Evolutionary conservation across 1,140 invertebrate genomes (phyloP), one percentile per base, ranked within the genome.

Genomic region (Tetramorium parvispinum): DNA sequence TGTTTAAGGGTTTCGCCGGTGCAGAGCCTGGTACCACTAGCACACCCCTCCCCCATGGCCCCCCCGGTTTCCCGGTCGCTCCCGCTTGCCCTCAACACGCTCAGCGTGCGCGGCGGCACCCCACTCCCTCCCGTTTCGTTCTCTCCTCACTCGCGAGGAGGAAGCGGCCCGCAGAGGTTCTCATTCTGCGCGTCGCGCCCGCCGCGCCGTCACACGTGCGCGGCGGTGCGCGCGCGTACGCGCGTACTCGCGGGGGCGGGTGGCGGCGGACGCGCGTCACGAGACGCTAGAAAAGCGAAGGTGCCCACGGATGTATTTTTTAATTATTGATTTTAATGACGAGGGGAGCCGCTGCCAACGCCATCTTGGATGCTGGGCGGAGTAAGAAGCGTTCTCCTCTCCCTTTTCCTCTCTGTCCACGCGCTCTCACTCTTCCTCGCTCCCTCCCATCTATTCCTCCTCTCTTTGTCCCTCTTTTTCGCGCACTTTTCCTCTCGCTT

Each of bases 301-400:
- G 94, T 94, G 93, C 92, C 92, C 92, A 93, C 93, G 94, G 94
- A 95, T 95, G 94, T 95, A 95, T 95, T 95, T 95, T 95, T 95
- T 95, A 95, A 95, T 95, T 95, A 95, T 95, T 95, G 95, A 95
- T 95, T 95, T 95, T 95, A 95, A 95, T 95, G 95, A 95, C 94
- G 94, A 95, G 94, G 94, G 93, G 93, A 93, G 93, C 93, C 92
- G 92, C 92, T 93, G 90, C 85, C 92, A 94, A 95, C 94, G 95
- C 94, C 94, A 95, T 95, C 95, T 95, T 95, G 94, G 94, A 95
- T 95, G 94, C 95, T 95, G 95, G 95, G 95, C 95, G 94, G 94
- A 95, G 95, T 95, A 95, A 95, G 93, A 94, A 93, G 89, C 93
- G 91, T 85, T 91, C 88, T 89, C 88, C 88, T 89, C 88, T 90